These are phyloP conservation scores for Chironomus tentans DNA, from an alignment of 2,888 invertebrate genomes.

Conservation along the genomic window DNA sequence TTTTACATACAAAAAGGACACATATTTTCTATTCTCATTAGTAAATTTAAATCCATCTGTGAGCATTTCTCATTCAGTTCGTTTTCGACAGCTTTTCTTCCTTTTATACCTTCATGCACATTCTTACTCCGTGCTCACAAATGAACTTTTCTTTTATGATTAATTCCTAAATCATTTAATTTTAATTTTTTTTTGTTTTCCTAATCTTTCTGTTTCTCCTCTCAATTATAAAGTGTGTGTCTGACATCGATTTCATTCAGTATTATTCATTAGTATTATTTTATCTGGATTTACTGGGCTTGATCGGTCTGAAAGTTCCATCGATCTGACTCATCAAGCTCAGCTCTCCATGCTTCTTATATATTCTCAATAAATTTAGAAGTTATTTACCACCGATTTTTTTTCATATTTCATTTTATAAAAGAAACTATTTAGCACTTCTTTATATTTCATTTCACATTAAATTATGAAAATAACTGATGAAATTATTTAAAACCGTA, in stretches of 20 bases:
- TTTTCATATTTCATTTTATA: not conserved
- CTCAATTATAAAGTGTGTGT: not conserved
- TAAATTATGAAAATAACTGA: too few species aligned
- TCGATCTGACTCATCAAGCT: too few species aligned
- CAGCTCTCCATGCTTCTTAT: not conserved
- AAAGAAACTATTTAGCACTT: constrained; percentile 23
- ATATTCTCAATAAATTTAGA: constrained; percentile 17
- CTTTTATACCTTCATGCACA: not conserved
- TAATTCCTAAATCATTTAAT: not conserved
- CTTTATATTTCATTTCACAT: not conserved
- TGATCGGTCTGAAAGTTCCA: too few species aligned
- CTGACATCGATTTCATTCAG: not conserved
- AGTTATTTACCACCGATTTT: not conserved
- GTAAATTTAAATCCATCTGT: not conserved
- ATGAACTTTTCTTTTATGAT: not conserved
- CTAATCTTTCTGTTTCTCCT: not conserved
- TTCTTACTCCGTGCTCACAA: not conserved
- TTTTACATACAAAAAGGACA: constrained; percentile 13
- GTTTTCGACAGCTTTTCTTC: not conserved
- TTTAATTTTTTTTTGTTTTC: not conserved
- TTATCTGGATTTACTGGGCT: too few species aligned
- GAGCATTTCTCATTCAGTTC: not conserved
- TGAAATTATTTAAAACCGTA: too few species aligned
- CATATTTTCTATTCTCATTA: constrained; percentile 1
- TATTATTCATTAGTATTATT: too few species aligned